Conservation (phyloP, 2,888 invertebrate genomes). For the Eilema griseolum region DNA sequence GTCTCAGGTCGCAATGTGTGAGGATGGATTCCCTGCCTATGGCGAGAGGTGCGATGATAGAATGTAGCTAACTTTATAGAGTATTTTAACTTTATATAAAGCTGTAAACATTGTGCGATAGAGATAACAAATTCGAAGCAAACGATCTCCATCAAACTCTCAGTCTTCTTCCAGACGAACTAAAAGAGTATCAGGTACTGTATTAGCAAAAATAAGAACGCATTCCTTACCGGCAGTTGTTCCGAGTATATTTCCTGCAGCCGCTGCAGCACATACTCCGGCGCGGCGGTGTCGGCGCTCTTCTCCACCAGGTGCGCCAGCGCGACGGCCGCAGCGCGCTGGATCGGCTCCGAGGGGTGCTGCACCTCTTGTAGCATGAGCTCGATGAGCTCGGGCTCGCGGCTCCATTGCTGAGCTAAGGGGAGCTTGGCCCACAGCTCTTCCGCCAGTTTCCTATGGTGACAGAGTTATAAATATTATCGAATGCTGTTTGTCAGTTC, state of each 20-base stretch:
- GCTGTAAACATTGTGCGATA: too few relatives aligned
- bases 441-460: constrained; percentile 74
- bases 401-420: constrained; percentile 61
- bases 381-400: constrained; percentile 79
- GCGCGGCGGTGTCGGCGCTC: constrained; percentile 69
- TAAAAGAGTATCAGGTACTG: too few relatives aligned
- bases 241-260: constrained; percentile 92
- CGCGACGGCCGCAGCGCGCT: constrained; percentile 93
- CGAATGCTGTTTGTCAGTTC: neutral
- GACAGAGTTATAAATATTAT: neutral
- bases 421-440: constrained; percentile 74
- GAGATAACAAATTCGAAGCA: too few relatives aligned
- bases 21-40: too few relatives aligned
- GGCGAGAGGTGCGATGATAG: too few relatives aligned
- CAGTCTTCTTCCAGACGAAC: too few relatives aligned
- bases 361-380: constrained; percentile 90
- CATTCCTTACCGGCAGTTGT: constrained; percentile 88
- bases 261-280: constrained; percentile 85
- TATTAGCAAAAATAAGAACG: too few relatives aligned
- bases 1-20: too few relatives aligned
- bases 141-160: too few relatives aligned
- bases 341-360: constrained; percentile 93
- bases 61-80: too few relatives aligned
- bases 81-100: too few relatives aligned
- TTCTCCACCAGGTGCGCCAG: constrained; percentile 89